Evolutionary conservation across 2,888 invertebrate genomes (phyloP), one percentile per base, ranked within the genome.

Genomic region (Parnassius smintheus): DNA sequence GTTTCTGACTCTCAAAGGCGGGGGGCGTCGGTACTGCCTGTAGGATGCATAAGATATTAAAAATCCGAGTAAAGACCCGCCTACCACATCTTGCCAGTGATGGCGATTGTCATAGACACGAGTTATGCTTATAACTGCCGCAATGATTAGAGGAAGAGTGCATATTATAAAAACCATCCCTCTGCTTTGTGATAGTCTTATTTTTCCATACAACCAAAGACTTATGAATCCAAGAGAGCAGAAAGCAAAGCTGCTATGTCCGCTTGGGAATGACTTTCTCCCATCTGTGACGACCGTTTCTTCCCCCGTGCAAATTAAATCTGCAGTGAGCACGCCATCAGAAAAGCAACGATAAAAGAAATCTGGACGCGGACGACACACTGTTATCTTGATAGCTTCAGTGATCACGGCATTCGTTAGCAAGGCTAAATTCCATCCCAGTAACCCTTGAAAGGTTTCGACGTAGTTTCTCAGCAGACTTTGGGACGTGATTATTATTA

Each of bases 51-150:
- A 95, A 0, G 95, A 93, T 25, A 94, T 78, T 0, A 83, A 61
- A 13, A 94, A 79, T 11, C 97, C 97, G 63, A 97, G 83, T 0
- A 94, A 2, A 22, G 94, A 93, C 1, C 97, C 97, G 42, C 93
- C 93, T 1, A 93, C 72, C 0, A 97, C 94, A 88, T 97, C 97
- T 91, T 96, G 95, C 95, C 95, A 96, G 77, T 97, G 97, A 84
- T 97, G 97, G 82, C 97, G 97, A 81, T 97, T 97, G 83, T 97
- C 97, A 72, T 95, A 95, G 18, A 95, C 95, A 58, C 97, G 93
- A 75, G 96, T 96, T 2, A 95, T 82, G 0, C 96, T 96, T 56
- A 97, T 92, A 50, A 88, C 67, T 7, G 80, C 73, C 1, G 97
- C 96, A 50, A 93, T 70, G 9, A 95, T 64, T 2, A 96, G 72